Evolutionary conservation across 2,888 invertebrate genomes (phyloP).

Genomic region (Cyclophora punctaria): DNA sequence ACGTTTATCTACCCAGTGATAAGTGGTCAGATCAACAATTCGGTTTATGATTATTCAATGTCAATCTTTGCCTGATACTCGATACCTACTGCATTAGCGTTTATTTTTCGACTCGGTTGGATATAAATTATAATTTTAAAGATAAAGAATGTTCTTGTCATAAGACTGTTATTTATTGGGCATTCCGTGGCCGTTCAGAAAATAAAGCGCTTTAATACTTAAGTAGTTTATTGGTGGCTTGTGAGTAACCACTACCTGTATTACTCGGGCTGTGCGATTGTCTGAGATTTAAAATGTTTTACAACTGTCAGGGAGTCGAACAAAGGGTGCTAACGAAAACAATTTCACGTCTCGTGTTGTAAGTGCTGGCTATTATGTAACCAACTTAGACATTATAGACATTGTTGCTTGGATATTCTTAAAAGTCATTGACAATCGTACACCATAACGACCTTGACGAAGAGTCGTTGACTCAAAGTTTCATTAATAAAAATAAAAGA

Average conservation of each 20-base stretch:
- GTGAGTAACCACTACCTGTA: conserved; percentile 10
- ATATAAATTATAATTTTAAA: background rate
- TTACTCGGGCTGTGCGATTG: conserved; percentile 13
- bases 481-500: too few species aligned
- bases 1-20: conserved; percentile 35
- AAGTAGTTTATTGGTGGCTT: background rate
- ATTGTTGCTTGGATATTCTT: conserved; percentile 4
- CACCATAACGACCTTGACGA: too few species aligned
- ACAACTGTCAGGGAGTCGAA: conserved; percentile 5
- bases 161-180: background rate
- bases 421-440: too few species aligned
- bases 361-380: background rate
- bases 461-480: too few species aligned
- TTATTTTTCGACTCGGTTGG: background rate
- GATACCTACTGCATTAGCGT: background rate
- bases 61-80: conserved; percentile 2
- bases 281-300: conserved; percentile 11
- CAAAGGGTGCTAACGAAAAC: conserved; percentile 16
- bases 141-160: background rate
- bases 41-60: conserved; percentile 17
- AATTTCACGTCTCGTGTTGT: background rate
- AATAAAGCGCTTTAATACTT: background rate
- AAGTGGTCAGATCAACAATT: conserved; percentile 26
- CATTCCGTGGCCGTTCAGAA: background rate
- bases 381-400: background rate